Conservation (phyloP, 2,888 invertebrate genomes). For the Ommatoiulus sabulosus region DNA sequence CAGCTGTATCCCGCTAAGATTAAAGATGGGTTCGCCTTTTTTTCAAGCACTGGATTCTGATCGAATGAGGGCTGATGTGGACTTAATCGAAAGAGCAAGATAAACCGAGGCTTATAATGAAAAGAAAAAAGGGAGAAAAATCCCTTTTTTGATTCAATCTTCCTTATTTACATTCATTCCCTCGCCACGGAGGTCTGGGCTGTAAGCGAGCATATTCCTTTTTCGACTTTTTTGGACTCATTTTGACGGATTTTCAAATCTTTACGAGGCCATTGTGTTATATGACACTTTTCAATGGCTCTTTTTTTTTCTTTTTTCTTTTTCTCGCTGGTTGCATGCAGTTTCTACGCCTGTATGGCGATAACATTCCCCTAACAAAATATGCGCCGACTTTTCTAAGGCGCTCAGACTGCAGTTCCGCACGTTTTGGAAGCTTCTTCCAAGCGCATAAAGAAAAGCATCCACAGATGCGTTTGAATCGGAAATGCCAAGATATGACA, state of each 20-base stretch:
- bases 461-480: slow-evolving; percentile 28
- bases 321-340: not conserved
- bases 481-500: slow-evolving; percentile 28
- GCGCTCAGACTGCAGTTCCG: not conserved
- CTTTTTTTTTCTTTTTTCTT: not conserved
- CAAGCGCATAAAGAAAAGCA: not conserved
- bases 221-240: not conserved
- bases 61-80: too few relatives aligned
- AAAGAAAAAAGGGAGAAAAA: not conserved
- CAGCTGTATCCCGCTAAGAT: too few relatives aligned
- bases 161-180: slow-evolving; percentile 28
- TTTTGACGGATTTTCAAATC: slow-evolving; percentile 28
- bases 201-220: not conserved
- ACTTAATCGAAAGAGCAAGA: not conserved
- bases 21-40: too few relatives aligned
- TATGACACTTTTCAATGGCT: not conserved
- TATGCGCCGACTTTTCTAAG: not conserved
- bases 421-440: not conserved
- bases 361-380: slow-evolving; percentile 28
- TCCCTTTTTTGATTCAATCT: not conserved
- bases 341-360: not conserved
- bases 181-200: not conserved
- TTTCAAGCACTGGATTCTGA: too few relatives aligned
- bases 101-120: not conserved
- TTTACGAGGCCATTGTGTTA: slow-evolving; percentile 22